Evolutionary conservation across 2,888 invertebrate species (phyloP), one percentile per base, ranked within the genome.

Genomic region (Aspidiotus destructor): DNA sequence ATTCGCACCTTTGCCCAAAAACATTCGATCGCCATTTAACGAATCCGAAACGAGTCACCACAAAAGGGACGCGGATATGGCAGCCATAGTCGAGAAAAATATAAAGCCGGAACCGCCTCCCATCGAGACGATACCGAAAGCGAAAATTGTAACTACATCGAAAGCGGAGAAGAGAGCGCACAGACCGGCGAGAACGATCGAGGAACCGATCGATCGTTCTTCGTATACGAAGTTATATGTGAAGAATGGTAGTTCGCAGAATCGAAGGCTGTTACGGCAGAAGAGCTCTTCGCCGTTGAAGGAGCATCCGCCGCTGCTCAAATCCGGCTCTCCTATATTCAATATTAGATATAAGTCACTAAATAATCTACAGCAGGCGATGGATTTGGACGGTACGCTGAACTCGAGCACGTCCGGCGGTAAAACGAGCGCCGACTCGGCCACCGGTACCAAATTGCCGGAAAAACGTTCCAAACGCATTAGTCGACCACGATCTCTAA

Each of bases 351-450:
- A 84, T 77, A 85, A 85, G 74, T 85, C 85, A 70, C 77, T 87
- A 62, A 86, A 85, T 65, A 87, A 86, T 77, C 83, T 87, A 55
- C 86, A 86, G 74, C 86, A 85, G 77, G 86, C 85, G 15, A 81
- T 79, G 79, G 82, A 79, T 77, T 79, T 86, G 53, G 87, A 88
- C 75, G 90, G 89, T 0, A 92, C 92, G n/a, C 80, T 92, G 72
- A 90, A 92, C 76, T 92, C 92, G 52, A 91, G 91, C 76, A 89
- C 91, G 78, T 91, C 91, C 41, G 92, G 91, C 48, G 91, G 91
- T 1, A 82, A 89, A 68, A 89, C 89, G 7, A 91, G 91, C 11
- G 90, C 89, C 2, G 92, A 91, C 77, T 91, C 91, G 7, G 86
- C 84, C 0, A 84, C 85, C 60, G 86, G 85, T 2, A 85, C 85